Base-by-base conservation (phyloP, 2,888 invertebrate species). In the Synergus laeviventris region DNA sequence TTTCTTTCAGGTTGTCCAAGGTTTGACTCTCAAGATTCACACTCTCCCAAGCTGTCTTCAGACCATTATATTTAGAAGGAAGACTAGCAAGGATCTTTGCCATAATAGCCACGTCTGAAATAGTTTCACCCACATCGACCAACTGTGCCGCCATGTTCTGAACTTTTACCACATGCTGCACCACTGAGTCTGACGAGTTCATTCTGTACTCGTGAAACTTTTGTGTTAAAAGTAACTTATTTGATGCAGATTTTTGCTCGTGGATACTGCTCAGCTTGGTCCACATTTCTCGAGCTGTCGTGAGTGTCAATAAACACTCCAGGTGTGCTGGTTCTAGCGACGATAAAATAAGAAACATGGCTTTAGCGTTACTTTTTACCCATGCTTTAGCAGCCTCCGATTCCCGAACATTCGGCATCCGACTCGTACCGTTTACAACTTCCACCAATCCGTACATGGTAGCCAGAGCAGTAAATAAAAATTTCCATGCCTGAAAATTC, bases 261-360 rank as follows among this genome's bases (percentile, higher is more conserved):
- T 87, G 83, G 4, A 85, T 76, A 3, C 59, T 24, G 0, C 9
- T 11, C 9, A 85, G 54, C 14, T 78, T 82, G 0, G 61, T 74
- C 83, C 85, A 87, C 84, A 85, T 86, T 31, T 84, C 74, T 3
- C 78, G 74, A 0, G 84, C 82, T 8, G 84, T 82, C 0, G 70
- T 60, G 39, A 85, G 83, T 8, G 66, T 79, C 8, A 84, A 16
- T n/a, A 85, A 24, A 60, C 76, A 76, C 14, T 84, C 74, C 0
- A 82, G 56, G 45, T 86, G 84, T 0, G 70, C 45, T 0, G 76
- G 2, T 36, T 84, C 84, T 18, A 86, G 74, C 21, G 83, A 62
- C 3, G 82, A 80, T 4, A 84, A 82, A 9, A 86, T 76, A 0
- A 85, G n/a, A 31, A 73, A 85, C 83, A 84, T 85, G 1, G 85